A percentile compares a stretch with the other conserved stretches of the same genome.
Conservation (phyloP, 1,140 invertebrate genomes). For the Amphibalanus amphitrite region DNA sequence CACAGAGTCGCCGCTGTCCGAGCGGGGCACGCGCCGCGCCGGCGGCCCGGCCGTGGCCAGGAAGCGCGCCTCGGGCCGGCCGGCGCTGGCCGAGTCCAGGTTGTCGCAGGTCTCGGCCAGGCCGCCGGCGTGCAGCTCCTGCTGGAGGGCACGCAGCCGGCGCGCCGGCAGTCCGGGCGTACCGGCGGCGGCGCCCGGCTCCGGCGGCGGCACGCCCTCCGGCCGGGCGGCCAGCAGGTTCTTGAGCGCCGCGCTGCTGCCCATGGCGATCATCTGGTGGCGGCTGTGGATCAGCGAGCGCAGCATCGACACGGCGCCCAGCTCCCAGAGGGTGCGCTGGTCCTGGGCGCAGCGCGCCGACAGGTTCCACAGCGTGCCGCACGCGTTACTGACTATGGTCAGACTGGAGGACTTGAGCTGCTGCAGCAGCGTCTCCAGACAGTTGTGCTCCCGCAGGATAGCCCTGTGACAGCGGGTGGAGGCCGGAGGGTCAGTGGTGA, state of each 20-base stretch:
- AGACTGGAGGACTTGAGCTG: constrained; percentile 83
- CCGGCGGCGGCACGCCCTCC: no score
- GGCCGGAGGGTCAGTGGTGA: no score
- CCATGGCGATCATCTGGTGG: constrained; percentile 94
- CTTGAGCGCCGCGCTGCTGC: constrained; percentile 79
- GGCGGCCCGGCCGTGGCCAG: constrained; percentile 38
- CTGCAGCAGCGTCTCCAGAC: constrained; percentile 70
- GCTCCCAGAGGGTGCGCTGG: constrained; percentile 72
- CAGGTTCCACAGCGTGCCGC: constrained; percentile 88
- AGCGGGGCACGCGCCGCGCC: constrained; percentile 9
- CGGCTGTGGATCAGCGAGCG: constrained; percentile 83
- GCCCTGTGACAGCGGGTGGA: no score
- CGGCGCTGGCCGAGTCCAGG: background rate
- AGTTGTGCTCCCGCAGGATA: constrained; percentile 71
- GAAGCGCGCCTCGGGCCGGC: background rate
- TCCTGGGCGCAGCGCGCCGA: constrained; percentile 75
- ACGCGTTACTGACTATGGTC: constrained; percentile 89
- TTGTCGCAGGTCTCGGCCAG: background rate
- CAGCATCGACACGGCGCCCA: constrained; percentile 88
- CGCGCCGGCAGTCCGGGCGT: background rate
- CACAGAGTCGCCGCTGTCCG: constrained; percentile 79
- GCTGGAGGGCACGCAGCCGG: background rate
- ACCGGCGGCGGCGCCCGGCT: background rate
- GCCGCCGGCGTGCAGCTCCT: background rate
- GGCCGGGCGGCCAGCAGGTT: constrained; percentile 73